Evolutionary conservation across 2,797 vertebrate species (phyloP).

Genomic region (Eulemur albifrons): DNA sequence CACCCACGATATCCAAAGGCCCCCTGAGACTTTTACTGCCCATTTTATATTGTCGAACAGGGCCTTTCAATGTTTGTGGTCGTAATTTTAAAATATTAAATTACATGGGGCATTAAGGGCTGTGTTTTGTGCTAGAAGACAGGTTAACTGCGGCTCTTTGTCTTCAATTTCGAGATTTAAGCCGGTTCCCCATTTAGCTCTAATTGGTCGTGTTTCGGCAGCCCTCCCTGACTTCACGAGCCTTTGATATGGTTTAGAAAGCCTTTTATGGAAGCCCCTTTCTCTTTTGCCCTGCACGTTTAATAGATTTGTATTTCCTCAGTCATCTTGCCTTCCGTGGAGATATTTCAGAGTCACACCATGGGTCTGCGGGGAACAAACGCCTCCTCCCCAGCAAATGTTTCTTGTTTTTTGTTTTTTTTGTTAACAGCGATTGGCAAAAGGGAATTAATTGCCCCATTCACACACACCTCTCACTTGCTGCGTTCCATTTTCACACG

Average conservation of each 20-base stretch:
- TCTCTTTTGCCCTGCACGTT: constrained; percentile 38
- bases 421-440: not conserved
- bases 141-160: constrained; percentile 66
- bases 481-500: not conserved
- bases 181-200: constrained; percentile 54
- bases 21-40: constrained; percentile 49
- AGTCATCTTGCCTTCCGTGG: constrained; percentile 34
- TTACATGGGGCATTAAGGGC: constrained; percentile 52
- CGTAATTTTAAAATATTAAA: constrained; percentile 73
- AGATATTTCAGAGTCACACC: constrained; percentile 68
- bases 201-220: constrained; percentile 64
- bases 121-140: constrained; percentile 63
- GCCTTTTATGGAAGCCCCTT: constrained; percentile 49
- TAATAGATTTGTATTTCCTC: constrained; percentile 65
- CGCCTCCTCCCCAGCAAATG: constrained; percentile 21
- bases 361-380: constrained; percentile 23
- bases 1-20: not conserved
- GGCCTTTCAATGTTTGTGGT: not conserved
- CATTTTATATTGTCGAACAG: constrained; percentile 16
- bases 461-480: not conserved
- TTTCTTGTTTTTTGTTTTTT: not conserved
- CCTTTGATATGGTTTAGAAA: constrained; percentile 52
- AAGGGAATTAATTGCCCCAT: constrained; percentile 51
- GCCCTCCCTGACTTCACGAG: constrained; percentile 43
- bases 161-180: constrained; percentile 69